Base-by-base conservation (phyloP, 2,797 vertebrate genomes). In the Bufotes viridis region DNA sequence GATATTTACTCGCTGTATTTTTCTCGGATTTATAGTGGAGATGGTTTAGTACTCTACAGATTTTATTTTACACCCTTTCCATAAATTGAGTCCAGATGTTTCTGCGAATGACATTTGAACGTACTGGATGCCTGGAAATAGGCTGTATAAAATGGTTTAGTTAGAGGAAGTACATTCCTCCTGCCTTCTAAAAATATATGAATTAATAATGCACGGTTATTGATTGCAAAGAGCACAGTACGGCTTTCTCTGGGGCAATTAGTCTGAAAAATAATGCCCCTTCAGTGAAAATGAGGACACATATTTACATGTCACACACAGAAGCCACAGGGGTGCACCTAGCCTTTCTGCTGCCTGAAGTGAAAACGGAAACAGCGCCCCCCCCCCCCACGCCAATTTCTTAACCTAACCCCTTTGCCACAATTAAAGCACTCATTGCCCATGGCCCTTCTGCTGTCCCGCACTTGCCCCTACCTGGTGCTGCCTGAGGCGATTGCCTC, bases 201-300 rank as follows among this genome's bases (percentile, higher is more conserved):
- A 55, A 84, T 84, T 72, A 84, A 84, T 74, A 84, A 84, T 83
- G 51, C 20, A 84, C 57, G 22, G 18, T 9, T 20, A 74, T 74
- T 74, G 82, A 84, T 74, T 60, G 26, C 18, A 74, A 60, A 83
- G 69, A 70, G 22, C 67, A 74, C 24, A 26, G 24, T 10, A 49
- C 75, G n/a, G 53, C 42, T 2, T 53, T 58, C 76, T 57, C 7
- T 29, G 53, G 55, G 76, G 8, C 42, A 18, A 10, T 20, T 20
- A 29, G 14, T 75, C 18, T 22, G 18, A 75, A 75, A 51, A 51
- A 14, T 58, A 58, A 26, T 58, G 53, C 14, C 9, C 24, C 76
- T 17, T 26, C 57, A 58, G 9, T 57, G 76, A 58, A 58, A 34
- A 79, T 79, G 3, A 10, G 7, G 13, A 60, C 24, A 67, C n/a